Percentiles rank a stretch among this genome's conserved stretches.
phyloP scores from a whole-genome alignment of 2,888 invertebrate species.

The Pseudococcus jackbeardsleyi region DNA sequence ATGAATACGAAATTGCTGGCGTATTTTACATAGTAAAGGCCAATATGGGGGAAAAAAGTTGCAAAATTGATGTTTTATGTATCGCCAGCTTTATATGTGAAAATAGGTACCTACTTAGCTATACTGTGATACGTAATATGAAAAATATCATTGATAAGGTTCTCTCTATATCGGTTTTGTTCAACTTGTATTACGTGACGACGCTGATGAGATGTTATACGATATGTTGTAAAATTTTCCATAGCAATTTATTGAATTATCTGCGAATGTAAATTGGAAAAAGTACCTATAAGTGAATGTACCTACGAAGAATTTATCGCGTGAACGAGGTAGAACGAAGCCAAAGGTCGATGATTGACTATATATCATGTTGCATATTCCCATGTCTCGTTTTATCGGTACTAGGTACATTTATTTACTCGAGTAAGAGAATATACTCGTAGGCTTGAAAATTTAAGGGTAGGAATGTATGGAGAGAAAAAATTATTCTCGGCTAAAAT shows the following conservation, averaged over 20 bases:
- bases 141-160: conserved; percentile 6
- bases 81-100: neutral
- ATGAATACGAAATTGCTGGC: neutral
- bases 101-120: neutral
- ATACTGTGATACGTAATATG: neutral
- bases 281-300: neutral
- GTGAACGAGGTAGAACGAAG: neutral
- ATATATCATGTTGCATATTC: too few relatives aligned
- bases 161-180: neutral
- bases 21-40: neutral
- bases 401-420: too few relatives aligned
- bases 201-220: neutral
- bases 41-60: conserved; percentile 8
- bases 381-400: too few relatives aligned
- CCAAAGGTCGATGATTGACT: neutral
- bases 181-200: neutral
- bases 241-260: conserved; percentile 1
- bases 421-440: too few relatives aligned
- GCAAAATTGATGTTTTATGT: conserved; percentile 7
- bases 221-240: neutral
- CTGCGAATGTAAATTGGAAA: neutral
- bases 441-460: too few relatives aligned
- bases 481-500: too few relatives aligned
- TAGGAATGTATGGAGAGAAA: too few relatives aligned
- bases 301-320: neutral